phyloP scores from a whole-genome alignment of 1,140 invertebrate species.

The Hermatobates lingyangjiaoensis region DNA sequence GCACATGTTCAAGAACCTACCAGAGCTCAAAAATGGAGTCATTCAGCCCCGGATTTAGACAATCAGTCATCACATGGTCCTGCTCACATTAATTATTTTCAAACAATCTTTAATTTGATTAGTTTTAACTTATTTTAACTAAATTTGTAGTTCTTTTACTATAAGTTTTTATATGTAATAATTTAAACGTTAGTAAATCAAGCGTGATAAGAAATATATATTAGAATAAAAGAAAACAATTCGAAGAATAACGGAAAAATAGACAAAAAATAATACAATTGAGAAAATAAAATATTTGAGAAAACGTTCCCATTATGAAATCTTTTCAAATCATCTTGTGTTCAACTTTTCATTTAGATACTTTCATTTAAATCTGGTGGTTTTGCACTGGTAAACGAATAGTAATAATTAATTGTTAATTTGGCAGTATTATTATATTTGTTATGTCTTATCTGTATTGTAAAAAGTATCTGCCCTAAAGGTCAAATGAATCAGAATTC shows the following conservation, averaged over 20 bases:
- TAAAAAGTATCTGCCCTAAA: too few species aligned
- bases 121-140: neutral
- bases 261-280: neutral
- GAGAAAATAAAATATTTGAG: too few species aligned
- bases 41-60: conserved; percentile 62
- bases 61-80: conserved; percentile 29
- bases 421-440: too few species aligned
- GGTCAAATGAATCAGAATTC: too few species aligned
- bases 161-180: neutral
- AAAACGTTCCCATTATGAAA: too few species aligned
- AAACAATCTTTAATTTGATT: neutral
- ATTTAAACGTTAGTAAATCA: neutral
- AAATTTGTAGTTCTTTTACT: neutral
- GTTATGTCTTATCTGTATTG: too few species aligned
- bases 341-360: too few species aligned
- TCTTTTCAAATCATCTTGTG: too few species aligned
- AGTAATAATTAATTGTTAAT: too few species aligned
- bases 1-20: conserved; percentile 18
- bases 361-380: too few species aligned
- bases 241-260: too few species aligned
- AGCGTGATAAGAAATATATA: neutral
- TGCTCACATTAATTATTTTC: neutral
- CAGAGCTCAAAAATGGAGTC: conserved; percentile 40
- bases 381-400: too few species aligned
- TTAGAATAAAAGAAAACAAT: neutral